Evolutionary conservation across 2,113 vertebrate species (phyloP).

Genomic region (Daubentonia madagascariensis): DNA sequence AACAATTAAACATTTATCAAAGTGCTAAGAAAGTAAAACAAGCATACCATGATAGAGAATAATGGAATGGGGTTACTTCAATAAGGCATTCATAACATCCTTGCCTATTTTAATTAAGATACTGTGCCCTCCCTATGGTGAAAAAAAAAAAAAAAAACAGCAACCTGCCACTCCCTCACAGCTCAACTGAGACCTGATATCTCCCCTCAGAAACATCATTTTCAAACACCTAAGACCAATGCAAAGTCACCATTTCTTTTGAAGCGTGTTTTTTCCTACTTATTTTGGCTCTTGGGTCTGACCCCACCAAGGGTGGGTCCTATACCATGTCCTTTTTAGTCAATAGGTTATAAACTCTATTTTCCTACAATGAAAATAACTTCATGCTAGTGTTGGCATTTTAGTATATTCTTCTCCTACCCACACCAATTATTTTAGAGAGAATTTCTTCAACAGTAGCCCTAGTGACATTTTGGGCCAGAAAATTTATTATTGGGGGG

Average conservation of each 20-base stretch:
- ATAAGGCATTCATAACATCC: not conserved
- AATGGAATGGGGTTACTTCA: not conserved
- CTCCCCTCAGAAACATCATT: not conserved
- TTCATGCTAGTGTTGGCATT: not conserved
- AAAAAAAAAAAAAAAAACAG: not conserved
- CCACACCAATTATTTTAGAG: not conserved
- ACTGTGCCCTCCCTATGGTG: not conserved
- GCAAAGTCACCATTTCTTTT: not conserved
- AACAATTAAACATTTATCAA: not conserved
- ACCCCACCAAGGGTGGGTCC: not conserved
- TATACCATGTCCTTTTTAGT: not conserved
- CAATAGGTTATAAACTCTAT: not conserved
- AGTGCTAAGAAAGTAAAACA: not conserved
- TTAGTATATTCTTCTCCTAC: not conserved
- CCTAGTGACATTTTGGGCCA: not conserved
- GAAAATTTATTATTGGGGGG: not conserved
- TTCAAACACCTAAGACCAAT: not conserved
- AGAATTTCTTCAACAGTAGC: not conserved
- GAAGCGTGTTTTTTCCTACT: not conserved
- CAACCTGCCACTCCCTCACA: not conserved
- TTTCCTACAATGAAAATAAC: too few species aligned
- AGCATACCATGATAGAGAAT: not conserved
- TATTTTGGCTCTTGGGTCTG: not conserved
- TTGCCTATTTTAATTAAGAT: not conserved
- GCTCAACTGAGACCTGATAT: not conserved